Evolutionary conservation across 2,888 invertebrate genomes (phyloP).

Genomic region (Hydriomena furcata): DNA sequence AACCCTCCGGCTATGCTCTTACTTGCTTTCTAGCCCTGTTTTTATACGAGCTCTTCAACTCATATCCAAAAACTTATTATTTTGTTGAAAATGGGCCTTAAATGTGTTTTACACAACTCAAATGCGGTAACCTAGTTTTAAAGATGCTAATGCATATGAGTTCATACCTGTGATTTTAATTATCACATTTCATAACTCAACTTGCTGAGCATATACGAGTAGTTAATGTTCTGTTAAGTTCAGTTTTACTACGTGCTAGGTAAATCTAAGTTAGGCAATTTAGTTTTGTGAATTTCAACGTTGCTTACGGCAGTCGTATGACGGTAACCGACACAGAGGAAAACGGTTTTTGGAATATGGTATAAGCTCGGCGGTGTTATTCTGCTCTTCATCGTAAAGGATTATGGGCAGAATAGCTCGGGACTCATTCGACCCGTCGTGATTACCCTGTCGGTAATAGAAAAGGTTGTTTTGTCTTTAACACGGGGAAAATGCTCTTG

Average conservation of each 20-base stretch:
- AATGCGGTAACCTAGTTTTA: constrained; percentile 8
- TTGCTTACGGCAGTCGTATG: background rate
- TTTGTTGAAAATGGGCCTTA: constrained; percentile 3
- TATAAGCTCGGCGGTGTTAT: constrained; percentile 58
- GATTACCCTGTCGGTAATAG: constrained; percentile 53
- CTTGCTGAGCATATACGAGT: constrained; percentile 15
- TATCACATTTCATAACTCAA: constrained; percentile 20
- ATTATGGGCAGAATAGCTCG: constrained; percentile 55
- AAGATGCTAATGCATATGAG: constrained; percentile 27
- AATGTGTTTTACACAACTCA: constrained; percentile 7
- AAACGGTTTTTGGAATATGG: constrained; percentile 44
- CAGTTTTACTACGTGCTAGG: constrained; percentile 7
- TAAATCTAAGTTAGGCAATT: too few species aligned
- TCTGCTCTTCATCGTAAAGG: constrained; percentile 62
- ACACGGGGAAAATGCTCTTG: constrained; percentile 29
- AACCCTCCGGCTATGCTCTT: too few species aligned
- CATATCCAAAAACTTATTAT: background rate
- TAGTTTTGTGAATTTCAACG: too few species aligned
- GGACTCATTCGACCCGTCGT: constrained; percentile 41
- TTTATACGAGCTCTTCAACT: too few species aligned
- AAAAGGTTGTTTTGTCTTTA: constrained; percentile 49
- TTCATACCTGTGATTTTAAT: constrained; percentile 14
- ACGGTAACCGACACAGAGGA: background rate
- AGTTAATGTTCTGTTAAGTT: constrained; percentile 13
- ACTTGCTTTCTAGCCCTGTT: too few species aligned